Evolutionary conservation across 2,888 invertebrate genomes (phyloP).

Genomic region (Mylabris sibirica): DNA sequence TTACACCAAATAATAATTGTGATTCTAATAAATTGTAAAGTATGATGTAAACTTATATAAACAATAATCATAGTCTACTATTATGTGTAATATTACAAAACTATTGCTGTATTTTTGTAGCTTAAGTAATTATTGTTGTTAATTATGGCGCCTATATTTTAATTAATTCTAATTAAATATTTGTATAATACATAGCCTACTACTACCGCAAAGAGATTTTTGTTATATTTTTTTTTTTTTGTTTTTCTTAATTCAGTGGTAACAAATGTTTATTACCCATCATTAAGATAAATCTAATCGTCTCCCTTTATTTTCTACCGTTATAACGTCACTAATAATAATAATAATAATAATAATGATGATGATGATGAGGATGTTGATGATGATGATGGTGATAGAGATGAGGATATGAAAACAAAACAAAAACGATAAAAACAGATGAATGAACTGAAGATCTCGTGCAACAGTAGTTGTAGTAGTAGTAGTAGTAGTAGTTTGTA

Average conservation of each 20-base stretch:
- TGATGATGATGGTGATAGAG: background rate
- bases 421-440: background rate
- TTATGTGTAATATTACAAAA: background rate
- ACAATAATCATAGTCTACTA: background rate
- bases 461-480: conserved; percentile 2
- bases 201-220: no score
- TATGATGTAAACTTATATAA: background rate
- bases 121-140: background rate
- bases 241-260: no score
- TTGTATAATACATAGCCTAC: background rate
- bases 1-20: background rate
- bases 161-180: conserved; percentile 4
- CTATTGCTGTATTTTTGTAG: background rate
- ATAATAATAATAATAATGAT: background rate
- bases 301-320: background rate
- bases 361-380: background rate
- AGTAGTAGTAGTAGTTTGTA: background rate
- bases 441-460: conserved; percentile 8
- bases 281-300: background rate
- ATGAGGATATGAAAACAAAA: background rate
- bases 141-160: background rate
- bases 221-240: no score
- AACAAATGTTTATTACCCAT: background rate
- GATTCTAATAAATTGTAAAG: background rate
- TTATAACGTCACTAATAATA: conserved; percentile 2